These are phyloP conservation scores for Campylomormyrus tamandua DNA, from an alignment of 2,113 vertebrate species.

Conservation along the genomic window DNA sequence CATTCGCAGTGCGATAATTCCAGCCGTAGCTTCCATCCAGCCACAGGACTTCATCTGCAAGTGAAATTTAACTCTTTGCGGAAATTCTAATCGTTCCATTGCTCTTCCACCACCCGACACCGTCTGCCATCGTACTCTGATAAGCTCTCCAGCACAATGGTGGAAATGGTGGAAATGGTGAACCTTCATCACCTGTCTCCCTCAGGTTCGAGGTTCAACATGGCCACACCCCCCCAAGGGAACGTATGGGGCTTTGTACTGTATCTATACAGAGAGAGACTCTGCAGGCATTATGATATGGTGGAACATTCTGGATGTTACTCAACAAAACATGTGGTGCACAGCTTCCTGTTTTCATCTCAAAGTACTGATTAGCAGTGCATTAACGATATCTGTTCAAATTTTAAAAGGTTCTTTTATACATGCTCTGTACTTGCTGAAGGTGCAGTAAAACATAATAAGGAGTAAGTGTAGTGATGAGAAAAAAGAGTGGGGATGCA, in stretches of 20 bases:
- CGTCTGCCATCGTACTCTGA: neutral
- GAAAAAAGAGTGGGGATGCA: neutral
- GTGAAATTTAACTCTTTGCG: constrained; percentile 11
- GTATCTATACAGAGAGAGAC: neutral
- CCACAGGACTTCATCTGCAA: neutral
- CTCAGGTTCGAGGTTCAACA: neutral
- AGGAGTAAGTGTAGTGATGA: neutral
- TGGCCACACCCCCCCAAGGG: neutral
- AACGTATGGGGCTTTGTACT: neutral
- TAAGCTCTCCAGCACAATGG: neutral
- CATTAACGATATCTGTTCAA: neutral
- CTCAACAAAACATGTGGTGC: neutral
- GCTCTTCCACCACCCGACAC: neutral
- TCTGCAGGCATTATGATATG: neutral
- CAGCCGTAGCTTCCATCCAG: neutral
- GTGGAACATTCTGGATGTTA: neutral
- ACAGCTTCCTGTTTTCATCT: neutral
- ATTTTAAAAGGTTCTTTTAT: neutral
- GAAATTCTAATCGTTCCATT: neutral
- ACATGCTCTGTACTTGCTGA: neutral
- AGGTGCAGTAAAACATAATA: neutral
- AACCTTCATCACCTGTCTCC: neutral
- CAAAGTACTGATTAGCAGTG: neutral
- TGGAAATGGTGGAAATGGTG: neutral
- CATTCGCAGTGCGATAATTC: neutral